phyloP scores from a whole-genome alignment of 1,140 invertebrate species.

The Tetragnatha versicolor region DNA sequence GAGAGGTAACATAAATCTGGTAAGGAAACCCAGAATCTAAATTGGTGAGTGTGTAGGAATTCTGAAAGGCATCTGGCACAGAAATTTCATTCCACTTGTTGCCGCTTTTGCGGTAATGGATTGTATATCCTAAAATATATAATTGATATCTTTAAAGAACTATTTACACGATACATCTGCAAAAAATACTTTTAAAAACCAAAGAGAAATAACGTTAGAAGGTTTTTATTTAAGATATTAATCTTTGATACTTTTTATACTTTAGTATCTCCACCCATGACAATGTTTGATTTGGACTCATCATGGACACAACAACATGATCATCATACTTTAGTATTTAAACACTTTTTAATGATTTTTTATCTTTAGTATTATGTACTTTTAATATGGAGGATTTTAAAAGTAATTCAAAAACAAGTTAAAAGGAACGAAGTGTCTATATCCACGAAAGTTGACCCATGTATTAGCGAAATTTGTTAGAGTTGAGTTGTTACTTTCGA shows the following conservation, averaged over 20 bases:
- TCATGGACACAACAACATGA: background rate
- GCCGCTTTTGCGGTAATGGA: constrained; percentile 35
- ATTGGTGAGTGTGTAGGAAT: constrained; percentile 40
- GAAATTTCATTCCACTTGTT: constrained; percentile 53
- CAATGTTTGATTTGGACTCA: too few species aligned
- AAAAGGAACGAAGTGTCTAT: background rate
- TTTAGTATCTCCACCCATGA: background rate
- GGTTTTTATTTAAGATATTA: background rate
- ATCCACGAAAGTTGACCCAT: too few species aligned
- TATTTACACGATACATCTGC: background rate
- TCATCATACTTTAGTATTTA: background rate
- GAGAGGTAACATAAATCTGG: constrained; percentile 40
- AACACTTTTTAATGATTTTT: background rate
- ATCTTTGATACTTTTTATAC: background rate
- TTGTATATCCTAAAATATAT: constrained; percentile 41
- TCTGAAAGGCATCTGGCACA: constrained; percentile 22
- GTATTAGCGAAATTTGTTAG: too few species aligned
- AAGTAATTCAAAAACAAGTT: background rate
- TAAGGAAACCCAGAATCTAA: constrained; percentile 28
- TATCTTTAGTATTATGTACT: background rate
- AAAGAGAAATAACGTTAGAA: background rate
- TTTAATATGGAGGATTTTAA: background rate
- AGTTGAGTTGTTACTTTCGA: too few species aligned
- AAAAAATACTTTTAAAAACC: background rate
- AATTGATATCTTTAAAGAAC: background rate